Conservation (phyloP, 2,888 invertebrate genomes). For the Cephus spinipes region DNA sequence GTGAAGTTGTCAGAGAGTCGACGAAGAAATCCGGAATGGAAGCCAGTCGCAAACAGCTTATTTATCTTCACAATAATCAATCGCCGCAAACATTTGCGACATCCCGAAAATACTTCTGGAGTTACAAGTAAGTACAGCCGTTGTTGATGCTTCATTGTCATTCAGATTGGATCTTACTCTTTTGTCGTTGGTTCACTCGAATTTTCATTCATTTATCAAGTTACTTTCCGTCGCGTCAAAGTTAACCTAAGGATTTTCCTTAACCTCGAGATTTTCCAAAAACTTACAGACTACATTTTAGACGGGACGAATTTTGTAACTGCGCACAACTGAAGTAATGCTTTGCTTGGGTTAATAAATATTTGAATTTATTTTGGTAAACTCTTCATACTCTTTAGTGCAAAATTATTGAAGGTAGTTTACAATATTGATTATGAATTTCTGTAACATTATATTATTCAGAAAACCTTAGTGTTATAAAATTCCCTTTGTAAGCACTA, state of each 20-base stretch:
- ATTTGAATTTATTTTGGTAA: background rate
- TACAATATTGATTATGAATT: too few relatives aligned
- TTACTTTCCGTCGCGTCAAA: background rate
- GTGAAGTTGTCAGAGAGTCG: slow-evolving; percentile 51
- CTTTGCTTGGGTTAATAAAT: background rate
- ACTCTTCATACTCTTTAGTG: background rate
- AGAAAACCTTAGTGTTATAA: background rate
- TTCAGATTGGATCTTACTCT: background rate
- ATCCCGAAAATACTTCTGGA: slow-evolving; percentile 39
- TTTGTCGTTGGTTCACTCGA: background rate
- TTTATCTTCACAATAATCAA: slow-evolving; percentile 57
- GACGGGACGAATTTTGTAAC: background rate
- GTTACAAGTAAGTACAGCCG: slow-evolving; percentile 36
- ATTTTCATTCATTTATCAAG: background rate
- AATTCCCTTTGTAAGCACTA: background rate
- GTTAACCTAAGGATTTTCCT: background rate
- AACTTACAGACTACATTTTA: background rate
- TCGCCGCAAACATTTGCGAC: slow-evolving; percentile 45
- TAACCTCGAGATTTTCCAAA: background rate
- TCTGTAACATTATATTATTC: background rate
- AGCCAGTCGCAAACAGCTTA: slow-evolving; percentile 55
- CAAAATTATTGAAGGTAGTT: background rate
- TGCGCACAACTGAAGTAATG: background rate
- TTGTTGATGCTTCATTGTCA: background rate
- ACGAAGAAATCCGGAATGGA: slow-evolving; percentile 48